Conservation (phyloP, 2,888 invertebrate genomes). For the Eupelmus urozonus region DNA sequence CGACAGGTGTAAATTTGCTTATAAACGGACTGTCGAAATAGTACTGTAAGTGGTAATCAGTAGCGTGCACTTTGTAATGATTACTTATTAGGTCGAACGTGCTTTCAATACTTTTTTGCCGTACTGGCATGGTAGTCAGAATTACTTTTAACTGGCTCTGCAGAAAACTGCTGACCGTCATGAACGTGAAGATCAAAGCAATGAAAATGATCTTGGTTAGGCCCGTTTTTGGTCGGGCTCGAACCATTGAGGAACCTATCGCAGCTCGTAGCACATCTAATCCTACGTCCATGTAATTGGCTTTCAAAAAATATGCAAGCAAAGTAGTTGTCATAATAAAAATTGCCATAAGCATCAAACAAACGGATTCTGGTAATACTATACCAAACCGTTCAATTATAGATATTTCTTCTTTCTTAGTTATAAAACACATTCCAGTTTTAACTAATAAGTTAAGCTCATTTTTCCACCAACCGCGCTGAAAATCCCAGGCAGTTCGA, state of each 20-base stretch:
- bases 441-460: conserved; percentile 1
- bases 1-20: neutral
- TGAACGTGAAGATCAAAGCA: too few species aligned
- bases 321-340: neutral
- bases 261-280: too few species aligned
- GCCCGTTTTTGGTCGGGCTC: too few species aligned
- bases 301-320: neutral
- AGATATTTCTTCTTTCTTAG: neutral
- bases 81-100: neutral
- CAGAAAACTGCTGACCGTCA: too few species aligned
- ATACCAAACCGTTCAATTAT: neutral
- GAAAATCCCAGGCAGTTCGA: neutral
- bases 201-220: too few species aligned
- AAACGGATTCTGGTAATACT: neutral
- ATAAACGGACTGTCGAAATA: neutral
- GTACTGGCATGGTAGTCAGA: neutral
- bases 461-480: conserved; percentile 19
- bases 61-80: neutral
- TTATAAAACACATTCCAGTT: conserved; percentile 14
- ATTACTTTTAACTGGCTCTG: conserved; percentile 18
- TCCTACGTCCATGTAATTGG: neutral
- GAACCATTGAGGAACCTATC: too few species aligned
- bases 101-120: neutral
- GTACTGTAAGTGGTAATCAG: neutral
- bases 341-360: neutral